These are phyloP conservation scores for Rapana venosa DNA, from an alignment of 2,888 invertebrate genomes.

Conservation along the genomic window DNA sequence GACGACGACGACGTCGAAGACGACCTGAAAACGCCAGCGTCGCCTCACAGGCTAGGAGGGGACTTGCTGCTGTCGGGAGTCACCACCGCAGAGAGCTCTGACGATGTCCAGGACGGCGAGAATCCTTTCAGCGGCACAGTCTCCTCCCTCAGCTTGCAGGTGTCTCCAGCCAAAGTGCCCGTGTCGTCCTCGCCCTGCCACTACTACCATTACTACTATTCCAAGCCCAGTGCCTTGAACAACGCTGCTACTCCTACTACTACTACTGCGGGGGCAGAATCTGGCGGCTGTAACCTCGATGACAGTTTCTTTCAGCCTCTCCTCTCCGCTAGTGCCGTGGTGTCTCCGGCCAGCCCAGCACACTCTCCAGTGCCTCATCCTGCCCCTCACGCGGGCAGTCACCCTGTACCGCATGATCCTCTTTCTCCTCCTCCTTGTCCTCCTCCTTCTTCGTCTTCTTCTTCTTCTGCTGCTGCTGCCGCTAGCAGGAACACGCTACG, in stretches of 20 bases:
- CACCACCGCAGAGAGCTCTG: background rate
- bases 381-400: background rate
- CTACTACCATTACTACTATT: background rate
- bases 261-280: background rate
- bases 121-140: background rate
- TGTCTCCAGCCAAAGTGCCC: no score
- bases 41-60: background rate
- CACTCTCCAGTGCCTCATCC: background rate
- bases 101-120: background rate
- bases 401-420: background rate
- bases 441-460: background rate
- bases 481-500: slow-evolving; percentile 5
- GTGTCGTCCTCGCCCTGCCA: no score
- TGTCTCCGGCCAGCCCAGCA: background rate
- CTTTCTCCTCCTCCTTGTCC: background rate
- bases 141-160: no score
- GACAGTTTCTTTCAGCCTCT: background rate
- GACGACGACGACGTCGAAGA: no score
- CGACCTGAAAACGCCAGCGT: no score
- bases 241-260: background rate
- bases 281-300: background rate
- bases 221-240: background rate
- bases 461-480: background rate
- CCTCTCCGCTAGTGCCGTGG: background rate
- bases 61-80: background rate